Conservation (phyloP, 2,797 vertebrate species). For the Eurystomus glaucurus region DNA sequence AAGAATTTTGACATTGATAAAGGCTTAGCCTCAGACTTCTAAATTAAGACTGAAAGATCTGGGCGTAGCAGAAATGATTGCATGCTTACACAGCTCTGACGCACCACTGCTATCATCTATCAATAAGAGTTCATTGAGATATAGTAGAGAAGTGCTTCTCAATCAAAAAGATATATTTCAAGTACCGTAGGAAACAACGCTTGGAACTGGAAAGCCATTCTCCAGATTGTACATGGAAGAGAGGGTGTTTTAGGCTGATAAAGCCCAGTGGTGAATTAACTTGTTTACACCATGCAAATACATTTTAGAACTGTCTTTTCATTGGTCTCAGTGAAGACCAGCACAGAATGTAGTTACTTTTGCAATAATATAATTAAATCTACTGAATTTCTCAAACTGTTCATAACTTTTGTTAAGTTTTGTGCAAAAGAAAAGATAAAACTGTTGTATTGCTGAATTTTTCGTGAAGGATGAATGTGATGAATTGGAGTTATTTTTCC, state of each 20-base stretch:
- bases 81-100: neutral
- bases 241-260: conserved; percentile 12
- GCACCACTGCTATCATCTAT: neutral
- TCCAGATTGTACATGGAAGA: neutral
- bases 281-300: neutral
- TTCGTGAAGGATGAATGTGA: neutral
- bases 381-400: neutral
- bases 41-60: conserved; percentile 55
- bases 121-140: conserved; percentile 48
- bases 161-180: conserved; percentile 29
- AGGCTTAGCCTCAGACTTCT: conserved; percentile 33
- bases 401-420: neutral
- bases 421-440: neutral
- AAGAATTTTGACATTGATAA: conserved; percentile 59
- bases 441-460: neutral
- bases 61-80: conserved; percentile 24
- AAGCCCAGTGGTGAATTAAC: neutral
- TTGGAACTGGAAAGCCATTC: conserved; percentile 34
- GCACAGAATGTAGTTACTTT: neutral
- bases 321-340: neutral
- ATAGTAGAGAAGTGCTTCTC: conserved; percentile 11
- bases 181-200: conserved; percentile 10
- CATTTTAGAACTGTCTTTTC: neutral
- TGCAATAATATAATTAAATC: neutral
- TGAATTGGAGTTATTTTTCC: neutral